Base-by-base conservation (phyloP, 2,888 invertebrate genomes). In the Dynastes tityus region DNA sequence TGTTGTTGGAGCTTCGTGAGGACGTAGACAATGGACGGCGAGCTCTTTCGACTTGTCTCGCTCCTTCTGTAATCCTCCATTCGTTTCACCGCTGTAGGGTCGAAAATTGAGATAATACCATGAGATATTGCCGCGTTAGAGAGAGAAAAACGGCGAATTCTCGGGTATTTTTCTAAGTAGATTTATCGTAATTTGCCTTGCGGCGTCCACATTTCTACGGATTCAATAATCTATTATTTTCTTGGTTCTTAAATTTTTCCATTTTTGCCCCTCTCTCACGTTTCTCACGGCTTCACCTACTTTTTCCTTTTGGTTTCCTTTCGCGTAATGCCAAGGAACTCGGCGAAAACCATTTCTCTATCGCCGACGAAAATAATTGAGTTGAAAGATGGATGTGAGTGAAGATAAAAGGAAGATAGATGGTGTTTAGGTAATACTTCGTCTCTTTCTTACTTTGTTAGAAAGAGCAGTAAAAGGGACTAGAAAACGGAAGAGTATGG, bases 111-210 rank as follows among this genome's bases (percentile, higher is more conserved):
- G n/a, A 53, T 16, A 16, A 53, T 16, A 53, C 16, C n/a, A 3
- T 53, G 45, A 53, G n/a, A 53, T 16, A 53, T 6, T 2, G n/a
- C n/a, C 22, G 16, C 8, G 37, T 16, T 11, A 22, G 65, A 67
- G 40, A 2, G 40, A 67, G 65, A 45, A 4, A 5, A 32, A 5
- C 37, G 22, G 22, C 63, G 29, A n/a, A 22, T 22, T 55, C 55
- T 11, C 45, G 8, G 32, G 32, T 45, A 67, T 67, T 67, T 67
- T 67, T 64, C 40, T 16, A 67, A 67, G 40, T 45, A 45, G 65
- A 45, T 67, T 67, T 67, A 67, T 67, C 40, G 22, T 67, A 67
- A 67, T 45, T 67, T 67, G 65, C 45, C 40, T 67, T 40, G 65
- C n/a, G 65, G 45, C 29, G 27, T 22, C 27, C 29, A 3, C 29